Base-by-base conservation (phyloP, 2,888 invertebrate species). In the Ormia ochracea region DNA sequence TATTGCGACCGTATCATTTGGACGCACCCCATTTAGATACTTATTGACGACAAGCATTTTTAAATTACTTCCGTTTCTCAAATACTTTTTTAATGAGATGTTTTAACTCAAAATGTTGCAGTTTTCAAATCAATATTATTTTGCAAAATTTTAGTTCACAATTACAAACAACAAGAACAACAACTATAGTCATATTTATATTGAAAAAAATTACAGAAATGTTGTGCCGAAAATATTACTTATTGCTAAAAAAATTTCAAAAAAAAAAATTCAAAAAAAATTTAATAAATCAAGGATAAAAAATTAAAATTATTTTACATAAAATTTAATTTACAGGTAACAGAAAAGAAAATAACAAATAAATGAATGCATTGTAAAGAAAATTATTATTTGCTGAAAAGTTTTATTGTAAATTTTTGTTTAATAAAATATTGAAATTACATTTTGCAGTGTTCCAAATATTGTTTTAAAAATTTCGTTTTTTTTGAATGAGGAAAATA, bases 161-260 rank as follows among this genome's bases (percentile, higher is more conserved):
- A 70, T 81, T 78, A 81, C 75, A 78, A 81, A 82, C 78, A 82
- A 81, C 78, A 82, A 82, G 78, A 81, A 81, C 82, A 82, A 81
- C 82, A 81, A 82, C 81, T 75, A 82, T 82, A 80, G 72, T 75
- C 72, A 80, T 80, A 80, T 72, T 68, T 79, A 79, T 79, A 74
- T 80, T 72, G 59, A 73, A 65, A 69, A 58, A 63, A 50, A 59
- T 70, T 79, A 80, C 80, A 72, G 72, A 78, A 81, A 74, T 79
- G 28, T 72, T 81, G 81, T 81, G 81, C 81, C 69, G 69, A 78
- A 81, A 81, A 74, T 63, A 77, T 73, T 69, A 56, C n/a, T 52
- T 66, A 48, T 58, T 48, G 65, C 41, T 78, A 38, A 54, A 31
- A 43, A 61, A 78, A 45, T n/a, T n/a, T n/a, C n/a, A 56, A 68